Conservation (phyloP, 2,888 invertebrate genomes). For the Pharmacophagus antenor region DNA sequence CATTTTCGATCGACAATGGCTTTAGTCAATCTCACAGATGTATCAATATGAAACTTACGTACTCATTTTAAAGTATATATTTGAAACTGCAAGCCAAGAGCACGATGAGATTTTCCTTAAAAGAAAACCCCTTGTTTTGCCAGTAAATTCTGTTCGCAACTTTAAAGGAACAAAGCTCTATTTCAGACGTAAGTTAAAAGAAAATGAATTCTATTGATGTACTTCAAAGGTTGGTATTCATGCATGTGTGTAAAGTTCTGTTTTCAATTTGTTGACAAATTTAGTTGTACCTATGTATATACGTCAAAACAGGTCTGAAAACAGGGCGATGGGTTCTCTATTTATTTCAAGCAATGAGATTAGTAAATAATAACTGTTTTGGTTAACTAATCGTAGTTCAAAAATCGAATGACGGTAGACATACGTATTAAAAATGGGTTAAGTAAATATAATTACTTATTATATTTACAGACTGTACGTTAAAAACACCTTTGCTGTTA, state of each 20-base stretch:
- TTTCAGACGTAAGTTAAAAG: constrained; percentile 66
- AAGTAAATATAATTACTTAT: too few relatives aligned
- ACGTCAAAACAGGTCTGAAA: constrained; percentile 49
- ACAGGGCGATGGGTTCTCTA: constrained; percentile 50
- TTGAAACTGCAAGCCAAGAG: not conserved
- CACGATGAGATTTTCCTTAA: constrained; percentile 37
- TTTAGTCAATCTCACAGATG: constrained; percentile 36
- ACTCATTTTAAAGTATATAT: constrained; percentile 1
- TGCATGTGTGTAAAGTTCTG: constrained; percentile 31
- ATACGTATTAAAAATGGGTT: not conserved
- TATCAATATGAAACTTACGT: constrained; percentile 35
- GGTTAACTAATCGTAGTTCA: too few relatives aligned
- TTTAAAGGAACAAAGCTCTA: constrained; percentile 79
- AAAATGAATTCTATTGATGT: constrained; percentile 68
- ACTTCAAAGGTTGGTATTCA: constrained; percentile 52
- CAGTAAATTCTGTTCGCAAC: constrained; percentile 73
- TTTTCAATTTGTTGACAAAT: constrained; percentile 62
- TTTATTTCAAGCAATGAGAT: constrained; percentile 7
- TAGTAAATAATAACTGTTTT: too few relatives aligned
- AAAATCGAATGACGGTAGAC: not conserved
- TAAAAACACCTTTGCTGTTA: too few relatives aligned
- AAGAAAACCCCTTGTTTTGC: constrained; percentile 61
- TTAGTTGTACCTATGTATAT: constrained; percentile 39
- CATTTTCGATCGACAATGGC: constrained; percentile 55
- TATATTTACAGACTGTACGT: too few relatives aligned